These are phyloP conservation scores for Mesoclemmys tuberculata DNA, from an alignment of 2,113 vertebrate species.

Conservation along the genomic window DNA sequence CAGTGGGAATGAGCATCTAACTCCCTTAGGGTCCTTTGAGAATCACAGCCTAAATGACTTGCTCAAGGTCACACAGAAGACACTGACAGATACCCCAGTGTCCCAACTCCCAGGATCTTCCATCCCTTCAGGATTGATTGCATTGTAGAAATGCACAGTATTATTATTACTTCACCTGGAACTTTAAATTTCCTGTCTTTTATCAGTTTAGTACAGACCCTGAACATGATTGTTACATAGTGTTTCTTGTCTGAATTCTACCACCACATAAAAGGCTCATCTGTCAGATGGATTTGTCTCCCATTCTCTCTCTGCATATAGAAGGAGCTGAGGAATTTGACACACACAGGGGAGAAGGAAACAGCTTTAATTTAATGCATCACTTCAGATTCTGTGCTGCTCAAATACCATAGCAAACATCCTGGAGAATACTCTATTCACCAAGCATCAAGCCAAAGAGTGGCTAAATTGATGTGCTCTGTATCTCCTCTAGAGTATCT, in stretches of 20 bases:
- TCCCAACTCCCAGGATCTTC: neutral
- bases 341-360: fast-evolving
- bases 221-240: neutral
- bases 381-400: neutral
- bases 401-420: neutral
- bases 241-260: fast-evolving
- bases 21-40: neutral
- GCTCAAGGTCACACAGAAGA: neutral
- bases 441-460: fast-evolving
- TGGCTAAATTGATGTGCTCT: neutral
- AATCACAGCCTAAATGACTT: neutral
- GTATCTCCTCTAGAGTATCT: neutral
- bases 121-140: neutral
- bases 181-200: neutral
- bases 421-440: fast-evolving
- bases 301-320: fast-evolving
- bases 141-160: neutral
- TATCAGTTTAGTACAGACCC: neutral
- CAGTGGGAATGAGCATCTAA: neutral
- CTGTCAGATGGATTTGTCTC: neutral
- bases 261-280: neutral
- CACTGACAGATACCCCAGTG: neutral
- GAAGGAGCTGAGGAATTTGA: neutral
- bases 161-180: neutral
- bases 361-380: neutral